Conservation (phyloP, 1,140 invertebrate species). For the Drosophila lini region DNA sequence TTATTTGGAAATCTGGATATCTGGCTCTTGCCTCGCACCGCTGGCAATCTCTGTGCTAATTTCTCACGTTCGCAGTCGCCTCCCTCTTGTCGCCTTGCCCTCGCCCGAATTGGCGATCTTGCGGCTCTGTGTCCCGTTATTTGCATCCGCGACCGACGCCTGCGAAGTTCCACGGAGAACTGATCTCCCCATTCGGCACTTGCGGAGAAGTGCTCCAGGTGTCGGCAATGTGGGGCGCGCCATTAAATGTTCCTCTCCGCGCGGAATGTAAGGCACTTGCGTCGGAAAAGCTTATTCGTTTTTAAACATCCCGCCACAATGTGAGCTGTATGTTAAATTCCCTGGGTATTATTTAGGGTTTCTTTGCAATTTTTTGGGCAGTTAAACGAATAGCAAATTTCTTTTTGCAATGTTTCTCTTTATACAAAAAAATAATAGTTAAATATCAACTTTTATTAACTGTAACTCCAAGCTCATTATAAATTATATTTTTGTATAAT, state of each 20-base stretch:
- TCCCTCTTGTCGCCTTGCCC: background rate
- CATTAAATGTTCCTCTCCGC: background rate
- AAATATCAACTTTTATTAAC: too few relatives aligned
- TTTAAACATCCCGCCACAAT: constrained; percentile 2
- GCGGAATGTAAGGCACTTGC: background rate
- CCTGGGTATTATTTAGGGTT: background rate
- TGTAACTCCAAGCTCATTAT: too few relatives aligned
- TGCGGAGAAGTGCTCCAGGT: constrained; percentile 9
- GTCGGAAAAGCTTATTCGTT: background rate
- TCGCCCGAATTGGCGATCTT: constrained; percentile 12
- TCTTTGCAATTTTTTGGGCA: background rate
- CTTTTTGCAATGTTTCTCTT: too few relatives aligned
- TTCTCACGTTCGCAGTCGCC: constrained; percentile 29
- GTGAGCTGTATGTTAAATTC: background rate
- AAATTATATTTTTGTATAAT: too few relatives aligned
- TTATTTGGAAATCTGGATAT: constrained; percentile 67
- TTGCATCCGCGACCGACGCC: constrained; percentile 44
- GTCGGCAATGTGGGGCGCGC: constrained; percentile 13
- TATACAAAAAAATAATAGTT: too few relatives aligned
- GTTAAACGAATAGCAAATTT: too few relatives aligned
- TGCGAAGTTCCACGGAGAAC: constrained; percentile 60
- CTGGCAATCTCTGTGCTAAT: constrained; percentile 57
- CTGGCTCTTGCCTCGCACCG: constrained; percentile 51
- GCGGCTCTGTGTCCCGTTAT: constrained; percentile 13
- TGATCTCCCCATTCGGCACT: constrained; percentile 26